A percentile compares a stretch with the other conserved stretches of the same genome.
phyloP scores from a whole-genome alignment of 2,113 vertebrate species.

The Ictidomys tridecemlineatus region DNA sequence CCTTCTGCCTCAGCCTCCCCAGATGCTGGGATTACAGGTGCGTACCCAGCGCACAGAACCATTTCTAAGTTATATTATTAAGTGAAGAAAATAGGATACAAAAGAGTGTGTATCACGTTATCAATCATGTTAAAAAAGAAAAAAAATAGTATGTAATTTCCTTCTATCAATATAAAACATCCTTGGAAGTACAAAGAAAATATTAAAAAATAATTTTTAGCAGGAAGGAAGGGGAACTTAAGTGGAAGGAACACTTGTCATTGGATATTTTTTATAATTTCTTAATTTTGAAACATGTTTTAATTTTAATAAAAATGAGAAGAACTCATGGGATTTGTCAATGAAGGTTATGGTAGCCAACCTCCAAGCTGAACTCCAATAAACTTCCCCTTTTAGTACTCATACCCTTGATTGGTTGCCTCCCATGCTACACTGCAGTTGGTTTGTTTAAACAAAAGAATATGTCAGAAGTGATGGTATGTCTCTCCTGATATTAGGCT shows the following conservation, averaged over 20 bases:
- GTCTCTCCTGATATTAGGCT: not conserved
- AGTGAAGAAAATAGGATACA: not conserved
- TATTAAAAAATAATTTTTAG: not conserved
- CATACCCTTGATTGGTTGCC: not conserved
- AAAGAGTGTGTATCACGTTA: not conserved
- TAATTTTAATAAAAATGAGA: not conserved
- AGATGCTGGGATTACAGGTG: too few species aligned
- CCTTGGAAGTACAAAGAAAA: not conserved
- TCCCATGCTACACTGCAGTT: not conserved
- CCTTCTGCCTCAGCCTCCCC: too few species aligned
- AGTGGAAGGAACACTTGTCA: not conserved
- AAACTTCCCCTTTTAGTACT: not conserved
- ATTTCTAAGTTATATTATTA: not conserved
- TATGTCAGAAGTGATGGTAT: not conserved
- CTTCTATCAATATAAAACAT: conserved; percentile 4
- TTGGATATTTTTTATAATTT: not conserved
- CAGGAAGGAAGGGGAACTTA: not conserved
- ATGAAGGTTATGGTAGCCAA: not conserved
- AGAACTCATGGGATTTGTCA: not conserved
- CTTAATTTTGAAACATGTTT: conserved; percentile 39
- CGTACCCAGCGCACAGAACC: too few species aligned
- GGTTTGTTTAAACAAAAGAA: not conserved
- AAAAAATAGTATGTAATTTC: not conserved
- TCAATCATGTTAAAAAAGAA: not conserved
- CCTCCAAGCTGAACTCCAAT: not conserved